Percentiles rank a stretch among this genome's conserved stretches.
phyloP scores from a whole-genome alignment of 1,140 invertebrate species.

The Alviniconcha marisindica region DNA sequence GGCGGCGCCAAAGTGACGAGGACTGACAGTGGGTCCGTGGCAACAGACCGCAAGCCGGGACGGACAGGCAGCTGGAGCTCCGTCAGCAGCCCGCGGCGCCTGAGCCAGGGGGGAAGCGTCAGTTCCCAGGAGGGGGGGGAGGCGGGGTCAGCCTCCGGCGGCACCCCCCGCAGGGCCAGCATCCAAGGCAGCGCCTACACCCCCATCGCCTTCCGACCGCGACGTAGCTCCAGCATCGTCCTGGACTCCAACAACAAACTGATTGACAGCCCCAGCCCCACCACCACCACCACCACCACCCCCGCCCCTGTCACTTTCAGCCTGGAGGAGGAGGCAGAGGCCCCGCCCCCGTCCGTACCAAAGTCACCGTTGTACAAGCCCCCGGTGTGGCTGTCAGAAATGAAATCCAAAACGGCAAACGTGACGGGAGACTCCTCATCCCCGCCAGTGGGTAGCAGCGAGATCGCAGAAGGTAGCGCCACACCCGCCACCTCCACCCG shows the following conservation, averaged over 20 bases:
- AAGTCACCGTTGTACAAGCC: background rate
- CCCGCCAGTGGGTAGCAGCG: background rate
- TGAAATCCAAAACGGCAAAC: constrained; percentile 25
- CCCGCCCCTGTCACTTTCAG: background rate
- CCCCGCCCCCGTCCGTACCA: background rate
- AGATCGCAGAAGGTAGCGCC: background rate
- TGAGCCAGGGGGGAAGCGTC: constrained; percentile 30
- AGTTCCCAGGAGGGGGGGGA: constrained; percentile 27
- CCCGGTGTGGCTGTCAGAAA: constrained; percentile 17
- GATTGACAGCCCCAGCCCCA: background rate
- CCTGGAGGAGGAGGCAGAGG: background rate
- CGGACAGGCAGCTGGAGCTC: constrained; percentile 25
- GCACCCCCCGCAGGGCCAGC: constrained; percentile 15
- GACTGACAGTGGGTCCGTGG: background rate
- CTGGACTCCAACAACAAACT: constrained; percentile 23
- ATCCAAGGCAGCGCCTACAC: constrained; percentile 30
- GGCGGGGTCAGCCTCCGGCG: background rate
- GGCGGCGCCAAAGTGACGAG: background rate
- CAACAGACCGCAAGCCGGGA: background rate
- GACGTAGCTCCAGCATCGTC: constrained; percentile 25
- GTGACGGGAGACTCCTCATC: background rate
- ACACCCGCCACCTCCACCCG: background rate
- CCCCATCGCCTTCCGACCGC: constrained; percentile 28
- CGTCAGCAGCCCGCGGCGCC: background rate
- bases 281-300: background rate